Conservation (phyloP, 92 coral and sea anemone genomes). For the Umimayanthus kanabou region DNA sequence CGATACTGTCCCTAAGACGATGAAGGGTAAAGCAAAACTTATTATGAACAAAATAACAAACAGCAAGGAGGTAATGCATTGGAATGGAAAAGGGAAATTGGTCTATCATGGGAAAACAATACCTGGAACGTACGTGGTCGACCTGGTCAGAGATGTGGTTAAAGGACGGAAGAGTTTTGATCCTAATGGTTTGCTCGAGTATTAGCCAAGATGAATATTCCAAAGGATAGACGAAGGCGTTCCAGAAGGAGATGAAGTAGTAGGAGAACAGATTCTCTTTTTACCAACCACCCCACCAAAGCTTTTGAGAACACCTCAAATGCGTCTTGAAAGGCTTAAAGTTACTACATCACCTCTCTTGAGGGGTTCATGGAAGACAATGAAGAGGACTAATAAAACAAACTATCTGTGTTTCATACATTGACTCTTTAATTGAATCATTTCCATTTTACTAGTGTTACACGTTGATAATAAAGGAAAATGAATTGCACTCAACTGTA, state of each 20-base stretch:
- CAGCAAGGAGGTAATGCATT: conserved; percentile 23
- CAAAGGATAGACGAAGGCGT: conserved; percentile 27
- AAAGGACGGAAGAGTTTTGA: conserved; percentile 39
- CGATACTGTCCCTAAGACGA: conserved; percentile 15
- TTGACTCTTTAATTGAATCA: no score
- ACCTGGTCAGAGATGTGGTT: conserved; percentile 40
- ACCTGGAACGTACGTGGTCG: neutral
- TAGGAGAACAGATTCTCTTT: no score
- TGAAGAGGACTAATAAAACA: no score
- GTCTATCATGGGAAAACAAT: conserved; percentile 3
- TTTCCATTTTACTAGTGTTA: no score
- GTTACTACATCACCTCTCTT: no score
- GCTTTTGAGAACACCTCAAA: no score
- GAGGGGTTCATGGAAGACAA: no score
- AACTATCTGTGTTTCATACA: no score
- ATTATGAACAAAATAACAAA: neutral
- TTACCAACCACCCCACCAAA: no score
- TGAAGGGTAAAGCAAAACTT: conserved; percentile 9
- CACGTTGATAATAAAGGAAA: no score
- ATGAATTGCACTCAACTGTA: no score
- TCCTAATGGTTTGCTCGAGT: conserved; percentile 36
- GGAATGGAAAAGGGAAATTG: conserved; percentile 45
- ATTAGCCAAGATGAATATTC: conserved; percentile 31
- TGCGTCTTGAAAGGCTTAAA: no score
- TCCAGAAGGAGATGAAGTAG: neutral